Evolutionary conservation across 2,888 invertebrate species (phyloP), one percentile per base, ranked within the genome.

Genomic region (Volucella inanis): DNA sequence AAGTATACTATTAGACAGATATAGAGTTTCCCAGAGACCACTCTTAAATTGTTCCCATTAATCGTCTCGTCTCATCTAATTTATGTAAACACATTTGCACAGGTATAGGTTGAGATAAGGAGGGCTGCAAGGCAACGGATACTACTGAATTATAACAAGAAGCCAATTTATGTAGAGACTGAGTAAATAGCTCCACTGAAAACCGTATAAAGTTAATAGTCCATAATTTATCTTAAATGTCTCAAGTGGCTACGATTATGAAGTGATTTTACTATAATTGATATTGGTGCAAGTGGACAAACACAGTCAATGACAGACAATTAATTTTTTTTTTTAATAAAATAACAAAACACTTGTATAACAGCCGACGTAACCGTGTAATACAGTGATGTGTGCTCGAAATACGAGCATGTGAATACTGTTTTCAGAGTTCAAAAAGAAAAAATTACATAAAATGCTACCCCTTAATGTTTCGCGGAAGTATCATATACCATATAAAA

Each of bases 141-240:
- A 31, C 31, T 31, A 6, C 1, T 31, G 31, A 31, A 0, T 31
- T 31, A 31, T 31, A 6, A 31, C 31, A 9, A 41, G 49, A 3
- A 22, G 18, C 18, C 54, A 38, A 62, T 22, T 22, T 22, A 80
- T 68, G 57, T 75, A 75, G 57, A 52, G 75, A 70, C 68, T 70
- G 54, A 12, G 39, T 65, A 65, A 70, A 81, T 71, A 71, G 41
- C 14, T 68, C 41, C 70, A 81, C 76, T 81, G 70, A 65, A 76
- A 81, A 54, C 54, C 47, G 65, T 39, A 70, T 65, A 74, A 74
- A 75, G 57, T 74, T 64, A 71, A 76, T 22, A 22, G 18, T 22
- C 18, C 2, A 22, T 22, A 22, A 22, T 22, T 22, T 22, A 22
- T 22, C 18, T 22, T 22, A 22, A 22, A 22, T 1, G 18, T 22